These are phyloP conservation scores for Antheraea mylitta DNA, from an alignment of 1,140 invertebrate species.

Conservation along the genomic window DNA sequence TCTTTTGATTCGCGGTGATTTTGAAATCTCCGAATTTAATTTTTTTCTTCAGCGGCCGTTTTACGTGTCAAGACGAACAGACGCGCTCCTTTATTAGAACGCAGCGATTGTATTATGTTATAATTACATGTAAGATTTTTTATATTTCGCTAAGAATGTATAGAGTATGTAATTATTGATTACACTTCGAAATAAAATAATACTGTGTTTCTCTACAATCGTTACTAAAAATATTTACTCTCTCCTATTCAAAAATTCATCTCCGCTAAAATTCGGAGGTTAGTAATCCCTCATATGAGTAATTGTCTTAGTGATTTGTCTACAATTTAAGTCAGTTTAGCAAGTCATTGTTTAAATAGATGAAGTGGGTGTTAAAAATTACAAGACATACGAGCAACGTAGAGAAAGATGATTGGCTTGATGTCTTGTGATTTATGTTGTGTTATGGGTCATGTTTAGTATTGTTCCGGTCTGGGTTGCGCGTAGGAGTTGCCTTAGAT, in stretches of 20 bases:
- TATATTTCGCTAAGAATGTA: neutral
- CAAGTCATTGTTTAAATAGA: constrained; percentile 32
- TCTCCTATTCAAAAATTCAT: no score
- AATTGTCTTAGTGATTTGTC: neutral
- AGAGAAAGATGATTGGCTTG: constrained; percentile 61
- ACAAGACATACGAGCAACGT: constrained; percentile 59
- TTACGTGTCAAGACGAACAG: constrained; percentile 51
- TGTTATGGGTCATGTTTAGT: constrained; percentile 54
- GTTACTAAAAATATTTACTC: no score
- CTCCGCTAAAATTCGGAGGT: neutral
- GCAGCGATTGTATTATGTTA: constrained; percentile 40
- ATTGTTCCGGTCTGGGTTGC: constrained; percentile 48
- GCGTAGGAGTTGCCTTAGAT: constrained; percentile 64
- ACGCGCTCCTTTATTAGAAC: constrained; percentile 44
- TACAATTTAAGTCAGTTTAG: constrained; percentile 35
- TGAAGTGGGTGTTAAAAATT: constrained; percentile 76
- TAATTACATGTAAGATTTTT: constrained; percentile 18
- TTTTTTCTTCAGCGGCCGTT: constrained; percentile 44
- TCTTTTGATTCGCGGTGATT: constrained; percentile 61
- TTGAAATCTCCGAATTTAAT: constrained; percentile 45
- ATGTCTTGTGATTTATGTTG: constrained; percentile 69
- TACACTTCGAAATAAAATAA: neutral
- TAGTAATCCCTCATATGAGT: neutral
- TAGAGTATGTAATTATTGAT: neutral
- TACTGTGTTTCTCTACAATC: neutral